phyloP scores from a whole-genome alignment of 2,888 invertebrate species.

The Andrena trimmerana region DNA sequence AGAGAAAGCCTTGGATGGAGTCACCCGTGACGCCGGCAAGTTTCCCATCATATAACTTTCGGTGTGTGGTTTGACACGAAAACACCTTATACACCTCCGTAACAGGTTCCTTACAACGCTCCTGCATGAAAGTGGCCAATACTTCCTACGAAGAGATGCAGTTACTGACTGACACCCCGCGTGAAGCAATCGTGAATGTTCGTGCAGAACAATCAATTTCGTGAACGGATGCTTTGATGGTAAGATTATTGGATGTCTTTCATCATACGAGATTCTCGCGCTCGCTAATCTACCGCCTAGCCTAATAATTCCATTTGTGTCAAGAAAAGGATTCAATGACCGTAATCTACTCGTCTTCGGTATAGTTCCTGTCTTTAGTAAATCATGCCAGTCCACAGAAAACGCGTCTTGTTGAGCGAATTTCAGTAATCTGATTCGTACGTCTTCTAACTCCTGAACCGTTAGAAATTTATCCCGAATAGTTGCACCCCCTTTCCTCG shows the following conservation, averaged over 20 bases:
- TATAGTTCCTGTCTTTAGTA: neutral
- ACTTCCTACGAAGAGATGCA: neutral
- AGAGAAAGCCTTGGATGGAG: too few species aligned
- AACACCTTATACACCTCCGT: conserved; percentile 8
- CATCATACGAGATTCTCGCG: neutral
- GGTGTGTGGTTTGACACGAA: neutral
- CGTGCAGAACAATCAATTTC: neutral
- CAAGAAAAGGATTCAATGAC: neutral
- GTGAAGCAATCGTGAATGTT: neutral
- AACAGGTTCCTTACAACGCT: neutral
- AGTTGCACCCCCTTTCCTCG: too few species aligned
- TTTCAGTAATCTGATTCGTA: neutral
- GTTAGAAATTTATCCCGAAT: neutral
- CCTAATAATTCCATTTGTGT: neutral
- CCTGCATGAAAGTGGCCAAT: conserved; percentile 26
- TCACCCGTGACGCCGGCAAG: neutral
- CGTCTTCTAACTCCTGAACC: neutral
- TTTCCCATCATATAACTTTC: neutral
- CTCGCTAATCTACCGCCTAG: neutral
- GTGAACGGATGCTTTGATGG: neutral
- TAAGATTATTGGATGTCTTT: conserved; percentile 18
- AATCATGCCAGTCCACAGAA: neutral
- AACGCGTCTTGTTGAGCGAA: neutral
- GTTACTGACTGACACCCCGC: neutral
- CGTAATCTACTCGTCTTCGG: neutral